Conservation (phyloP, 2,797 vertebrate genomes). For the Sternotherus odoratus region DNA sequence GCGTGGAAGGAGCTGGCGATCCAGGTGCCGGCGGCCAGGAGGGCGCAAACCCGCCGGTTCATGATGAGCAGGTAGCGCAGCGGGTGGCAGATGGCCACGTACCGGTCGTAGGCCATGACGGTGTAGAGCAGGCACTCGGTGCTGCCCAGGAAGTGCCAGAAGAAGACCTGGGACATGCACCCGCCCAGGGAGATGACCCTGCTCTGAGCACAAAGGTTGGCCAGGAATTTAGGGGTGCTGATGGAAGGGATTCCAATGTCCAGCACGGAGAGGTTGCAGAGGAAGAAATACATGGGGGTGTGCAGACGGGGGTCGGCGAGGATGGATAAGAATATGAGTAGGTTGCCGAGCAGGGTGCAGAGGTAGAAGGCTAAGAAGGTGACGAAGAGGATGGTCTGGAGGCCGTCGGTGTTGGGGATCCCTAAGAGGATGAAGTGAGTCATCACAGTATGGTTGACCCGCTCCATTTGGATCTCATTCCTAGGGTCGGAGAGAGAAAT, state of each 20-base stretch:
- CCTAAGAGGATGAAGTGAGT: neutral
- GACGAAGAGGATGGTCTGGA: neutral
- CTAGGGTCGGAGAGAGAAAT: neutral
- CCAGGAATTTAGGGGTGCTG: conserved; percentile 27
- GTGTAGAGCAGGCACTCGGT: too few species aligned
- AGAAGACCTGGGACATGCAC: conserved; percentile 25
- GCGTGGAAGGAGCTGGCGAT: neutral
- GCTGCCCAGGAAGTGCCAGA: conserved; percentile 17
- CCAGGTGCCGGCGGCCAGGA: neutral
- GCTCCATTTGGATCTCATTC: neutral
- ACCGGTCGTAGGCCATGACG: neutral
- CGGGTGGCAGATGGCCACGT: neutral
- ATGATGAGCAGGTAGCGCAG: neutral
- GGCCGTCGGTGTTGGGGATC: neutral
- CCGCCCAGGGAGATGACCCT: neutral
- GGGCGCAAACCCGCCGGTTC: neutral
- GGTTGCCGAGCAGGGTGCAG: neutral
- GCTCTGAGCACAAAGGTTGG: neutral
- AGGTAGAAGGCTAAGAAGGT: neutral
- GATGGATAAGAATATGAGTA: neutral
- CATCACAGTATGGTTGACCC: neutral
- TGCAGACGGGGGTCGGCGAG: fast-evolving
- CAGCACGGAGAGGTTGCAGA: conserved; percentile 28
- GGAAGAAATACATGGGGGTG: conserved; percentile 7
- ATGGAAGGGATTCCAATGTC: conserved; percentile 40